Base-by-base conservation (phyloP, 2,797 vertebrate genomes). In the Coendou prehensilis region DNA sequence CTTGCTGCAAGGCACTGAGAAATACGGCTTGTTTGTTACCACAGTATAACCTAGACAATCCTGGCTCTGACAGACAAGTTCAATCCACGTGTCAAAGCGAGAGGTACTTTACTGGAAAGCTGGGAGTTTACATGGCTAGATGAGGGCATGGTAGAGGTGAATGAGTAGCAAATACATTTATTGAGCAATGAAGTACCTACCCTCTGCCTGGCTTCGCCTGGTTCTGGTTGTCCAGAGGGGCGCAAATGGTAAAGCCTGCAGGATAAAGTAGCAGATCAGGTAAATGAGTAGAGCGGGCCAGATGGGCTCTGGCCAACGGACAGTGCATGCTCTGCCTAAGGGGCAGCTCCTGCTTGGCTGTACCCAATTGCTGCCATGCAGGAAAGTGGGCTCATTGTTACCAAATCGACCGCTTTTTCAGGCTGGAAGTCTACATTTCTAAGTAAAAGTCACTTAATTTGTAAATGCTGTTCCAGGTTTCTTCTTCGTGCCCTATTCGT, bases 1-100 rank as follows among this genome's bases (percentile, higher is more conserved):
- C 14, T 89, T 96, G 63, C 54, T 95, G 67, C 57, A 91, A 90
- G 88, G 64, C 86, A 93, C 41, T 59, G 83, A 79, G 92, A 76
- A 54, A 30, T 8, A 52, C 20, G 78, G 41, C 59, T 85, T 84
- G 50, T 94, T 90, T 93, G n/a, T 95, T 59, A 76, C 54, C 88
- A 28, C 28, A 28, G 45, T 59, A 18, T 64, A 80, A 95, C 30
- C 9, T 61, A 69, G 33, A 80, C 45, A 13, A 17, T 37, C 50
- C 69, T 50, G 76, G 87, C 26, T 67, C 52, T 69, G 23, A 52
- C 26, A 20, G 37, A 50, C 33, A 2, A 23, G 15, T 41, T 85
- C 73, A 33, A 69, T 47, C 87, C 84, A 52, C 22, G 37, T 89
- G 41, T 64, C 63, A 56, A 87, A 95, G n/a, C 71, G 73, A 79